Conservation (phyloP, 2,113 vertebrate genomes). For the Cyphomyrus plagiostoma region DNA sequence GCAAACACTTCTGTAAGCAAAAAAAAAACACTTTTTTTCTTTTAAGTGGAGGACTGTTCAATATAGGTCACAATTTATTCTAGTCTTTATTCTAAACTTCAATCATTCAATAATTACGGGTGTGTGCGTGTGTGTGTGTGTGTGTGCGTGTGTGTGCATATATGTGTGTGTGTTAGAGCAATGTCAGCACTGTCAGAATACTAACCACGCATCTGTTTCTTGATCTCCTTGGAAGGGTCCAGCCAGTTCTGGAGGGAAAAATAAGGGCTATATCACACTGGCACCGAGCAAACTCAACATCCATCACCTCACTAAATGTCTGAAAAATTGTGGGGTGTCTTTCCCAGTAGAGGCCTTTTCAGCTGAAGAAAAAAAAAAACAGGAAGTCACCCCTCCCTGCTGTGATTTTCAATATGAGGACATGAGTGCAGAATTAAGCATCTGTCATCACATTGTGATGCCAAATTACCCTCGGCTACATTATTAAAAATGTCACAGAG, state of each 20-base stretch:
- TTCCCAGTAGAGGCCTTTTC: conserved; percentile 45
- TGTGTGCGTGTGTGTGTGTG: background rate
- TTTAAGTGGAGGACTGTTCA: background rate
- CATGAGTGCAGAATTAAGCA: conserved; percentile 34
- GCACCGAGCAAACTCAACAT: conserved; percentile 27
- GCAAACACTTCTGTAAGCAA: background rate
- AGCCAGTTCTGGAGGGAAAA: conserved; percentile 80
- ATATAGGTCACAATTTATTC: background rate
- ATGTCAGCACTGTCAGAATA: conserved; percentile 31
- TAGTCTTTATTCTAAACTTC: background rate
- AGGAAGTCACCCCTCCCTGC: conserved; percentile 24
- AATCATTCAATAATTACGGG: background rate
- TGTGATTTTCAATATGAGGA: conserved; percentile 26
- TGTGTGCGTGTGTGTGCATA: background rate
- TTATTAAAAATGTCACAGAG: background rate
- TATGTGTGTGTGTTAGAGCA: background rate
- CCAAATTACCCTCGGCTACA: conserved; percentile 17
- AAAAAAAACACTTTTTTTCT: background rate
- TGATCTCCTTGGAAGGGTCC: conserved; percentile 97
- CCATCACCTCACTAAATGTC: conserved; percentile 25
- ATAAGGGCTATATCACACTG: conserved; percentile 31
- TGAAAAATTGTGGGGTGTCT: conserved; percentile 38
- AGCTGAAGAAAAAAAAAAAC: conserved; percentile 28
- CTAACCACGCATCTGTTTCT: conserved; percentile 98
- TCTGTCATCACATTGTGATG: conserved; percentile 36